Percentiles rank a stretch among this genome's conserved stretches.
Evolutionary conservation across 2,888 invertebrate genomes (phyloP).

Genomic region (Dione vanillae): DNA sequence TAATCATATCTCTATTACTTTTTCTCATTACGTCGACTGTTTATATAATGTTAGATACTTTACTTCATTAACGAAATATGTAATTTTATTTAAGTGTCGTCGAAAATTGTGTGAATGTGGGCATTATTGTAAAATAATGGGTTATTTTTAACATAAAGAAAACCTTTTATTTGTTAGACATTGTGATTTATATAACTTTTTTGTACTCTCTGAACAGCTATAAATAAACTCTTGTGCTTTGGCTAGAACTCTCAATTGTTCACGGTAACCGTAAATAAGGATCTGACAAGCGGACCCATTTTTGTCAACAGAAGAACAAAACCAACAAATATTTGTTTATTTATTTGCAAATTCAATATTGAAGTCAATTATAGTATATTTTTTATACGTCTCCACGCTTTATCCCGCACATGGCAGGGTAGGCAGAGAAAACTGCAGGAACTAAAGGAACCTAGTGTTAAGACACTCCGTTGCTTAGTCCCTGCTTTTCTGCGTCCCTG

Average conservation of each 20-base stretch:
- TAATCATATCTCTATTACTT: not conserved
- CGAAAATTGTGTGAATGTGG: constrained; percentile 16
- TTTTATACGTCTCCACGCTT: too few relatives aligned
- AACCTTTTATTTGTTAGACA: not conserved
- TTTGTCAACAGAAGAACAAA: not conserved
- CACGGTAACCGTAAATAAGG: not conserved
- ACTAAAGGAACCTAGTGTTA: too few relatives aligned
- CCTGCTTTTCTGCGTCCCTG: too few relatives aligned
- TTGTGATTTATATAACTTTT: not conserved
- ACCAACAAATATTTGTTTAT: not conserved
- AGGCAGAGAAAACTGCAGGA: too few relatives aligned
- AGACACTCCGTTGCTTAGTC: too few relatives aligned
- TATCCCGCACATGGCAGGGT: too few relatives aligned
- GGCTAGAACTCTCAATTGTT: constrained; percentile 4
- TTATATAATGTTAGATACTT: constrained; percentile 12
- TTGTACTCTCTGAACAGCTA: not conserved
- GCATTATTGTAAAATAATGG: too few relatives aligned
- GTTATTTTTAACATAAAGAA: not conserved
- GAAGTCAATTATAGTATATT: too few relatives aligned
- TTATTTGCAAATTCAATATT: too few relatives aligned
- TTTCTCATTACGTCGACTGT: not conserved
- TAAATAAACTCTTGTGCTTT: constrained; percentile 15
- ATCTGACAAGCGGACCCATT: constrained; percentile 5
- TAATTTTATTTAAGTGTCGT: constrained; percentile 3
- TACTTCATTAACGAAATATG: constrained; percentile 10